Base-by-base conservation (phyloP, 2,888 invertebrate species). In the Chirona hameri region DNA sequence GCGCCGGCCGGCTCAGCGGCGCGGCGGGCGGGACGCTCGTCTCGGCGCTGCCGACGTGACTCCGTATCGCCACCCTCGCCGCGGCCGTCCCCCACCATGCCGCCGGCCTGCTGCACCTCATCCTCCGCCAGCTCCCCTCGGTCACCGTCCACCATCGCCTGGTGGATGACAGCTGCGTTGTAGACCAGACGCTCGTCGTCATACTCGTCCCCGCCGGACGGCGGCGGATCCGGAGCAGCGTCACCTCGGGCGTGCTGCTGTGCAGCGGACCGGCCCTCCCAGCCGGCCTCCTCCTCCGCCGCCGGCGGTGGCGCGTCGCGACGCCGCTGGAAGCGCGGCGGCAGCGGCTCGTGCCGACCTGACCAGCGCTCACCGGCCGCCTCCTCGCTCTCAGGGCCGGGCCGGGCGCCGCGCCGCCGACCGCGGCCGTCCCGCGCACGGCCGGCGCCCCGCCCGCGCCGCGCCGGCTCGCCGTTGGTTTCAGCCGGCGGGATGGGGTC, bases 1-100 rank as follows among this genome's bases (percentile, higher is more conserved):
- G 27, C 81, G 48, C 52, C 82, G 83, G 81, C 84, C 81, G 46
- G 84, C 83, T 27, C 86, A 85, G n/a, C 84, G 84, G 76, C 85
- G 65, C 81, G 83, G 76, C 57, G 83, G 81, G 57, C 84, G 85
- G 80, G 83, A 31, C 86, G 88, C n/a, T 87, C 88, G 84, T 87
- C 89, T 84, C 46, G 85, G 48, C 84, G 82, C 82, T 82, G 79
- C 84, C 52, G 12, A 18, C 52, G 52, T 18, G 52, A 12, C 52
- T 52, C 52, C 15, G 12, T 18, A 4, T 52, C 60, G 2, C 60
- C 60, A 7, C 9, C 24, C 60, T 21, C 24, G 60, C 60, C 60
- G 24, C 24, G n/a, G 60, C n/a, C n/a, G 60, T 60, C 60, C 24
- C 1, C 27, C 10, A 7, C 27, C 27, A 29, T 10, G 27, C 27